Conservation (phyloP, 2,797 vertebrate genomes). For the Xiphophorus birchmanni region DNA sequence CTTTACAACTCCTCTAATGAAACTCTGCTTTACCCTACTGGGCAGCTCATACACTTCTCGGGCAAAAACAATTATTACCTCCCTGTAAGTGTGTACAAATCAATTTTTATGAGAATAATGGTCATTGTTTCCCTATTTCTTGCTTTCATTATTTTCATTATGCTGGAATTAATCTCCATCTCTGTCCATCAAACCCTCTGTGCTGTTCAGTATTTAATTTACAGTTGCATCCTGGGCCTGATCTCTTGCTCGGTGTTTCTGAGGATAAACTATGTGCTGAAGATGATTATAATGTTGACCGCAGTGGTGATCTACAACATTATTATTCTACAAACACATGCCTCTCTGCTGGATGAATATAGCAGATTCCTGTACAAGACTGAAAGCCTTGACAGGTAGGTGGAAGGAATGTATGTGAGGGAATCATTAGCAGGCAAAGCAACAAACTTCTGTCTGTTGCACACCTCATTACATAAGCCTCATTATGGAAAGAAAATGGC, state of each 20-base stretch:
- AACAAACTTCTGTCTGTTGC: not conserved
- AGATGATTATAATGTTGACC: constrained; percentile 92
- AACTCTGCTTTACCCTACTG: constrained; percentile 78
- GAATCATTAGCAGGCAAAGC: not conserved
- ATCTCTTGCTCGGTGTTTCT: constrained; percentile 95
- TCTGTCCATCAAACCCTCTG: not conserved
- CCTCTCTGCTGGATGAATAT: constrained; percentile 88
- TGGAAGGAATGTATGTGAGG: not conserved
- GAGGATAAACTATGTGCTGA: constrained; percentile 94
- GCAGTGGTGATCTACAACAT: constrained; percentile 90
- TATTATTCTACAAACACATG: constrained; percentile 91
- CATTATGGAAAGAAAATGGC: not conserved
- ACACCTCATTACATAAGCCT: not conserved
- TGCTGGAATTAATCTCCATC: not conserved
- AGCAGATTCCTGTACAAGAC: constrained; percentile 87
- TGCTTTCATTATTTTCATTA: not conserved
- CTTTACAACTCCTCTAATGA: constrained; percentile 88
- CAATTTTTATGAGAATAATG: not conserved
- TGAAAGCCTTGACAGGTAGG: constrained; percentile 86
- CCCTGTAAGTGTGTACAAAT: constrained; percentile 85
- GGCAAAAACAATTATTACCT: constrained; percentile 93
- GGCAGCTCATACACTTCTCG: constrained; percentile 77
- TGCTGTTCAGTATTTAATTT: constrained; percentile 89
- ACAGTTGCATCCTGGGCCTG: constrained; percentile 93
- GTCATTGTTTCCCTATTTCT: not conserved